Base-by-base conservation (phyloP, 2,797 vertebrate genomes). In the Gila robusta region DNA sequence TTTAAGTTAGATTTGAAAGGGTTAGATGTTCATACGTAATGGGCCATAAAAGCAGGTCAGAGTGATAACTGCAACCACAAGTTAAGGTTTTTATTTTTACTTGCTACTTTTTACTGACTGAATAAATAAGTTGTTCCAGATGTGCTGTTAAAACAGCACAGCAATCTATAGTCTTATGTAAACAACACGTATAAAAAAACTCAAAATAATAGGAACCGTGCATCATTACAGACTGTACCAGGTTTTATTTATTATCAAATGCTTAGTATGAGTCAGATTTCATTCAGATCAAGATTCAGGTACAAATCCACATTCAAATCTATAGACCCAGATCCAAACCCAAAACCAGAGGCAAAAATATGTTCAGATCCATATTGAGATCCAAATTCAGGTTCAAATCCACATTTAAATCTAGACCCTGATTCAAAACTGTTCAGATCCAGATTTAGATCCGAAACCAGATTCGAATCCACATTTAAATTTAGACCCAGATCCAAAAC, bases 21-120 rank as follows among this genome's bases (percentile, higher is more conserved):
- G 52, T 72, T 49, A 69, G 23, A 66, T 26, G 82, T 49, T 66
- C 23, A 37, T 66, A 52, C 4, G 70, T 28, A 83, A 52, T 37
- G 41, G 41, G 28, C 28, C 41, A 66, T 49, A 47, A 73, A 81
- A 64, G 37, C 54, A 74, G 70, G 41, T 83, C 39, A 81, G 19
- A 69, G 64, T 70, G 47, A 83, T 82, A 56, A 82, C 49, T 83
- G 81, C 56, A 74, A 64, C 39, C 81, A 72, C 17, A 73, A 62
- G 69, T 49, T 21, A 72, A 62, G 44, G 37, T 44, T 71, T 44
- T 59, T 62, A 26, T n/a, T 74, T 81, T 66, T 52, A 62, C 35
- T 23, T 67, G 19, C 4, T 64, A 37, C 52, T 77, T 73, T 52
- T 49, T 14, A 80, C 12, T 72, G 39, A 52, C 56, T 21, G 11